Evolutionary conservation across 2,797 vertebrate species (phyloP), one percentile per base, ranked within the genome.

Genomic region (Mus caroli): DNA sequence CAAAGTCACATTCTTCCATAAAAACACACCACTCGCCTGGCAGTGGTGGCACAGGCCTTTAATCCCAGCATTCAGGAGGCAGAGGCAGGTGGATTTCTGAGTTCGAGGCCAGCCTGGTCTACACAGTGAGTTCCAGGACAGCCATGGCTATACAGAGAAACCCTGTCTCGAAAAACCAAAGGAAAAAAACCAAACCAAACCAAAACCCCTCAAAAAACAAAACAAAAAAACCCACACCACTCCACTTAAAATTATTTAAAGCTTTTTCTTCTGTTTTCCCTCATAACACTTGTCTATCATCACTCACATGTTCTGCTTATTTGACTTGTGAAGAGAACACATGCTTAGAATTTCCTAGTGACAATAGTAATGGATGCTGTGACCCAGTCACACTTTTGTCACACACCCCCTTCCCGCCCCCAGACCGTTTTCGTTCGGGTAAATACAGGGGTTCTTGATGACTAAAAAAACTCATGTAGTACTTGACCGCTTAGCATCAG

Each of bases 291-390:
- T 91, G 40, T 10, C 40, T 78, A 77, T 14, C 58, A 85, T 56
- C 83, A 82, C 17, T 90, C 34, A 80, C 9, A 91, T 95, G 90
- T 82, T 89, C 54, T 92, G 60, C 34, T 91, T 92, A 88, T 67
- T 82, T 89, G 87, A 93, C n/a, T 69, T 69, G 10, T 78, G 40
- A 96, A 67, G 24, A 87, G 19, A 28, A 69, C 15, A 69, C 7
- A 56, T 28, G 54, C 58, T 91, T 88, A 73, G 37, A 69, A 15
- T 86, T 94, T 95, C 46, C 73, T 40, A 91, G 31, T 83, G 46
- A 37, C 62, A 92, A 67, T 37, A 86, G 40, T 77, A 88, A 87
- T 3, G 24, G 54, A 6, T 90, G 79, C 76, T 40, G 9, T 91
- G 69, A 91, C 46, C 26, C 31, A 94, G 34, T 46, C 40, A 86